Base-by-base conservation (phyloP, 2,113 vertebrate species). In the Mormoops blainvillei region DNA sequence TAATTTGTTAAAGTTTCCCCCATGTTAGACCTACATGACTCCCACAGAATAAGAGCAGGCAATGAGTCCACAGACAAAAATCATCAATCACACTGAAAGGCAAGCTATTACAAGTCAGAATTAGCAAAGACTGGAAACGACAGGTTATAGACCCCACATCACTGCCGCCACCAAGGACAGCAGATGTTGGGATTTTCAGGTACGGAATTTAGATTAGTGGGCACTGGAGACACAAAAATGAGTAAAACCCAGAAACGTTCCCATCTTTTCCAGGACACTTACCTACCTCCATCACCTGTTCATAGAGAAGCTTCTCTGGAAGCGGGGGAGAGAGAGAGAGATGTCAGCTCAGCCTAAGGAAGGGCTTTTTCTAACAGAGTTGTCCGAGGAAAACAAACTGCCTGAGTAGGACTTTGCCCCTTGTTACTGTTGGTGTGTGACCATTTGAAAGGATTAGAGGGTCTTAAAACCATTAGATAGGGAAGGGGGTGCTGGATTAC, bases 271-370 rank as follows among this genome's bases (percentile, higher is more conserved):
- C 70, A 71, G 41, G 94, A 96, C 89, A 98, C 97, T 98, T 93
- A 98, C 97, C 97, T 89, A 98, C 97, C 94, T 98, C 97, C 97
- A 96, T 56, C 28, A 54, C 97, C 3, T 98, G 97, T 74, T 98
- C 97, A 87, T 97, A 98, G 48, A 98, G 97, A 82, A 97, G 96
- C 7, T 83, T 97, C 91, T 98, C 97, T 98, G 70, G 52, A 96
- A 11, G 28, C n/a, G n/a, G n/a, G 26, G 91, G 8, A 93, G 28
- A 81, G 50, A 52, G 38, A 73, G 12, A 82, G 61, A 80, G 15
- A 33, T 14, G 4, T 52, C 36, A 94, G n/a, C n/a, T 73, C 45
- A 20, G 70, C 31, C 73, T 71, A 63, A 87, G 45, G 28, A 68
- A 87, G 45, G 31, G 9, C 24, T 71, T 61, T 92, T 67, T 48